Percentiles rank a stretch among this genome's conserved stretches.
phyloP scores from a whole-genome alignment of 2,113 vertebrate species.

The Corvus moneduloides region DNA sequence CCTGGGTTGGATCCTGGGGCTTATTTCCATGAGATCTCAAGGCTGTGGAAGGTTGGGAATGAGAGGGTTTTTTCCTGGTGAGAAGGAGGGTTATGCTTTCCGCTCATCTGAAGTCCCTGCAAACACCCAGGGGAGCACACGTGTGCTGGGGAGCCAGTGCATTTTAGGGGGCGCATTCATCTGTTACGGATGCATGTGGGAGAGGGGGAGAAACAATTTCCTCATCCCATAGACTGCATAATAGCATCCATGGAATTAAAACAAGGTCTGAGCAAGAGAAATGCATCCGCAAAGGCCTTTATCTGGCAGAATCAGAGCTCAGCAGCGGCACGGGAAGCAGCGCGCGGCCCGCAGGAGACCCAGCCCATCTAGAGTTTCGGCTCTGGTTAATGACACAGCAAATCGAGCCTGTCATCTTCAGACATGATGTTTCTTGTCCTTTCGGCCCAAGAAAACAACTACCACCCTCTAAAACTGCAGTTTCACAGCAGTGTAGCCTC shows the following conservation, averaged over 20 bases:
- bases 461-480: neutral
- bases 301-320: constrained; percentile 48
- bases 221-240: neutral
- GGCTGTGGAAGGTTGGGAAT: neutral
- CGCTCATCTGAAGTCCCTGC: neutral
- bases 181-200: fast-evolving
- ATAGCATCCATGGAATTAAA: neutral
- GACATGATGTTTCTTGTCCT: constrained; percentile 65
- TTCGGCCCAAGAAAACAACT: constrained; percentile 58
- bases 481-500: neutral
- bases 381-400: constrained; percentile 85
- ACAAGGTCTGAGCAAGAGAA: neutral
- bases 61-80: neutral
- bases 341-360: constrained; percentile 50
- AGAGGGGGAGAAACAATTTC: neutral
- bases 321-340: neutral
- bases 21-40: neutral
- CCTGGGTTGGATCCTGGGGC: neutral
- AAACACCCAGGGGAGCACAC: neutral
- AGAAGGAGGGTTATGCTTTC: neutral
- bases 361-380: constrained; percentile 75
- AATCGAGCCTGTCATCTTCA: constrained; percentile 83
- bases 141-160: fast-evolving
- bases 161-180: neutral
- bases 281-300: neutral